phyloP scores from a whole-genome alignment of 2,113 vertebrate species.

The Benitochromis conjunctus region DNA sequence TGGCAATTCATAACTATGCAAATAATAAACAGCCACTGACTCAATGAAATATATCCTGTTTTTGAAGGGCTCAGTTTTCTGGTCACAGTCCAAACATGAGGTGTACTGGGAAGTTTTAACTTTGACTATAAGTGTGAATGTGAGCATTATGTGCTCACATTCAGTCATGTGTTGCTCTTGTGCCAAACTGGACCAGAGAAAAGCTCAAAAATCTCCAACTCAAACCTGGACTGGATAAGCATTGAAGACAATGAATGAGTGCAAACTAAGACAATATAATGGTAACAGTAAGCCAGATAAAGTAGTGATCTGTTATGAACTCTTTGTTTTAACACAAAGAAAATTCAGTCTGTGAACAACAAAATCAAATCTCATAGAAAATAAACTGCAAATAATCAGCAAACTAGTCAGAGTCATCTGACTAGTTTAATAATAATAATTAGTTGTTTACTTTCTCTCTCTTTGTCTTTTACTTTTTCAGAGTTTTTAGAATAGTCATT shows the following conservation, averaged over 20 bases:
- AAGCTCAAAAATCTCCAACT: background rate
- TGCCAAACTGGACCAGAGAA: background rate
- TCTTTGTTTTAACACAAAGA: background rate
- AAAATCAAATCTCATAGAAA: accelerated
- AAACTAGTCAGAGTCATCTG: background rate
- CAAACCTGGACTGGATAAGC: background rate
- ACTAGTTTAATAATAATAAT: no score
- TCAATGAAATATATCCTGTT: background rate
- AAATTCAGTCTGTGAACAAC: background rate
- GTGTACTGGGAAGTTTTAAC: background rate
- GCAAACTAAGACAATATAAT: background rate
- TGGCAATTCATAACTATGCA: background rate
- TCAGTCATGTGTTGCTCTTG: background rate
- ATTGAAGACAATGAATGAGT: accelerated
- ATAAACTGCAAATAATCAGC: background rate
- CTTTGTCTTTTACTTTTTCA: no score
- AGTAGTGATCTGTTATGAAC: background rate
- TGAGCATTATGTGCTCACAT: background rate
- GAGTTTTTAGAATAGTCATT: no score
- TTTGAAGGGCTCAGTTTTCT: background rate
- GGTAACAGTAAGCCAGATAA: background rate
- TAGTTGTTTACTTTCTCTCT: no score
- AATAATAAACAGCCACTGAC: background rate
- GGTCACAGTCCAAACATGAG: background rate
- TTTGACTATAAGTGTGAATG: background rate